A percentile compares a stretch with the other conserved stretches of the same genome.
Conservation (phyloP, 2,797 vertebrate species). For the Enteromius fasciolatus region DNA sequence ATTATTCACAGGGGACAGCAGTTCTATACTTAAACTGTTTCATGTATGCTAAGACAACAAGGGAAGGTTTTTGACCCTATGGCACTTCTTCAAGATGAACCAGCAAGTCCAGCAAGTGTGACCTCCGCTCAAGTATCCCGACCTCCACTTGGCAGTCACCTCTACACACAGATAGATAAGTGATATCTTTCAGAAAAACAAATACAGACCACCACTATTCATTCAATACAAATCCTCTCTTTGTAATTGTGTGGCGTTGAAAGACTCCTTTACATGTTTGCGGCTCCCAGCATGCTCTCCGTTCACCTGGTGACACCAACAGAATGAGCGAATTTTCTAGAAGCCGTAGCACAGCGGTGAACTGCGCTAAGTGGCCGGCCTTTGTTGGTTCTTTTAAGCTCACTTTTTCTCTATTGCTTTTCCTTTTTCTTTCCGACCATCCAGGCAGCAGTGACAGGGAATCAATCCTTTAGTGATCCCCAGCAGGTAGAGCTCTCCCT, state of each 20-base stretch:
- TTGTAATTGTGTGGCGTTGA: constrained; percentile 31
- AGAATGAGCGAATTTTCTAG: constrained; percentile 46
- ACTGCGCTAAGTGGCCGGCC: constrained; percentile 52
- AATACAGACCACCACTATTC: constrained; percentile 22
- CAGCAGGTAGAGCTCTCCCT: constrained; percentile 52
- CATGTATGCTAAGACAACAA: background rate
- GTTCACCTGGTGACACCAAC: constrained; percentile 53
- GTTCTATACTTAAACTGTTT: background rate
- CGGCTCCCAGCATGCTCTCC: constrained; percentile 44
- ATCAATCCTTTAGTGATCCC: constrained; percentile 55
- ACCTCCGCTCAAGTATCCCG: constrained; percentile 22
- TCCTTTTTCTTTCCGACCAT: constrained; percentile 48
- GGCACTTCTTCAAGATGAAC: constrained; percentile 1
- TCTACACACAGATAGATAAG: constrained; percentile 24
- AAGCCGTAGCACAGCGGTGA: constrained; percentile 54
- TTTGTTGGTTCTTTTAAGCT: constrained; percentile 56
- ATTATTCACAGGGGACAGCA: background rate
- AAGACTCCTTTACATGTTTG: constrained; percentile 40
- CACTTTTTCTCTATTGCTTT: constrained; percentile 37
- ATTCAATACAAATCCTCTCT: constrained; percentile 40
- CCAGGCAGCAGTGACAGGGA: constrained; percentile 53
- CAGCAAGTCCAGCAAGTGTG: background rate
- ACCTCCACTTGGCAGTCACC: background rate
- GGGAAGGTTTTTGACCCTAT: background rate
- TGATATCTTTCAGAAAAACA: constrained; percentile 30